These are phyloP conservation scores for Meta bourneti DNA, from an alignment of 2,888 invertebrate genomes.

Conservation along the genomic window DNA sequence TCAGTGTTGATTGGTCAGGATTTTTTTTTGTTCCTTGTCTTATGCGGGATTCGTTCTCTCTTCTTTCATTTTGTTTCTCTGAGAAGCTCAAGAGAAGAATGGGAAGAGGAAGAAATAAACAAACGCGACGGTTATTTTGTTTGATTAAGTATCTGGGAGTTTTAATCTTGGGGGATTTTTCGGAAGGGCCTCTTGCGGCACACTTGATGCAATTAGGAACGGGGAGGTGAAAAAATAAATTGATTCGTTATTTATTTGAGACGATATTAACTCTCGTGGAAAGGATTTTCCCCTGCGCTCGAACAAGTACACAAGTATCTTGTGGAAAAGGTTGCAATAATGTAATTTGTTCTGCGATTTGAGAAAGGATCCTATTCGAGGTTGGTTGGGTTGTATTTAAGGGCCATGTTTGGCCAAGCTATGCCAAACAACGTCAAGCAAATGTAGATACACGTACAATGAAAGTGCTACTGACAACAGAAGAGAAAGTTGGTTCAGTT, in stretches of 20 bases:
- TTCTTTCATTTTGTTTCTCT: background rate
- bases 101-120: background rate
- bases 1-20: constrained; percentile 38
- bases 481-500: no score
- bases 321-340: no score
- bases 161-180: background rate
- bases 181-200: background rate
- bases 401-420: no score
- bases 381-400: no score
- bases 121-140: background rate
- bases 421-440: no score
- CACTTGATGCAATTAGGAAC: background rate
- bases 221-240: background rate
- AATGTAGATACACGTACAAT: no score
- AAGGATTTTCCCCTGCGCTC: no score
- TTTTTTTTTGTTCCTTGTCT: background rate
- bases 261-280: background rate
- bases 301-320: no score
- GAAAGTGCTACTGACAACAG: no score
- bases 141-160: background rate
- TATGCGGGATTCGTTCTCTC: background rate
- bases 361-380: no score
- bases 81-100: no score
- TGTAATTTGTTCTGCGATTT: no score
- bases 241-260: background rate